Percentiles rank a stretch among this genome's conserved stretches.
Conservation (phyloP, 1,140 invertebrate species). For the Bemisia tabaci region DNA sequence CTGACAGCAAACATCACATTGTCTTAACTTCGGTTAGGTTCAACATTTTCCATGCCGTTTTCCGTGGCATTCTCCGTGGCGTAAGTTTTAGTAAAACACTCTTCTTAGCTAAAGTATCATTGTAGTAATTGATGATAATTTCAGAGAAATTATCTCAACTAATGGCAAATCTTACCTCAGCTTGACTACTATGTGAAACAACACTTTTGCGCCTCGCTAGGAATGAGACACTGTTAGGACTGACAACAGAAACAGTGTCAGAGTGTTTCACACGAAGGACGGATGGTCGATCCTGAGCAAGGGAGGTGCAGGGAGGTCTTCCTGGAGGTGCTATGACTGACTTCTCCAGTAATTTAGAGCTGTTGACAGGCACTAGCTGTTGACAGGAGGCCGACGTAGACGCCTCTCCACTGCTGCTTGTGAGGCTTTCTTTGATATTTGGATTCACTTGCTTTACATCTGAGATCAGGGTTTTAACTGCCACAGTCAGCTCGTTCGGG, state of each 20-base stretch:
- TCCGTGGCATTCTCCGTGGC: too few species aligned
- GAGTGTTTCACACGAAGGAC: background rate
- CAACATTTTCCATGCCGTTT: background rate
- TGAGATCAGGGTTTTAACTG: background rate
- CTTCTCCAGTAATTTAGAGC: background rate
- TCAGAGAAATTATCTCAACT: background rate
- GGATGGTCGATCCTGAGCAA: background rate
- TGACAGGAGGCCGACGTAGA: background rate
- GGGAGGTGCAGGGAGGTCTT: too few species aligned
- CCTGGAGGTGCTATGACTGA: too few species aligned
- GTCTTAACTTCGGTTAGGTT: background rate
- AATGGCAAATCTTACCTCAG: background rate
- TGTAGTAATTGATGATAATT: background rate
- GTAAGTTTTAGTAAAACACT: too few species aligned
- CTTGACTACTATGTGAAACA: background rate
- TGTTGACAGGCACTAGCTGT: background rate
- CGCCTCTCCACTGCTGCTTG: background rate
- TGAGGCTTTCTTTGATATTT: background rate
- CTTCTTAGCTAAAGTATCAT: too few species aligned
- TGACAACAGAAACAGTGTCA: background rate
- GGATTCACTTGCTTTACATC: background rate
- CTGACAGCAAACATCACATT: background rate
- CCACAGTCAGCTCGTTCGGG: background rate
- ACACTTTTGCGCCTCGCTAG: background rate
- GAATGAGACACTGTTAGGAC: background rate